Evolutionary conservation across 2,113 vertebrate species (phyloP).

Genomic region (Machaerirhynchus nigripectus): DNA sequence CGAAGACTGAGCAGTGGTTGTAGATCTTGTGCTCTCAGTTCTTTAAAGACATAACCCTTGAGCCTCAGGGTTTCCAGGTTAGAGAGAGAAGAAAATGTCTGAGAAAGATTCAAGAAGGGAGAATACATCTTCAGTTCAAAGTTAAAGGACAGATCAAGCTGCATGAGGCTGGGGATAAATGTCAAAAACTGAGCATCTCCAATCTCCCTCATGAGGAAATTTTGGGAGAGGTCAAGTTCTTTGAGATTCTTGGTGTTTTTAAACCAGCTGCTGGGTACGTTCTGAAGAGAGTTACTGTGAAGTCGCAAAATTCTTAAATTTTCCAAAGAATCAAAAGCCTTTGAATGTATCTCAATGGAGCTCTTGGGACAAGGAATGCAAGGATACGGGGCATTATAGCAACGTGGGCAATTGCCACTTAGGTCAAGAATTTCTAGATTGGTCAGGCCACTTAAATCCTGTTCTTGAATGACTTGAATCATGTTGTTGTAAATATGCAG

Average conservation of each 20-base stretch:
- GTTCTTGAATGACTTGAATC: conserved; percentile 73
- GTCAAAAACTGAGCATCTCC: conserved; percentile 76
- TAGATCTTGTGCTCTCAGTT: conserved; percentile 74
- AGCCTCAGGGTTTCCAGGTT: conserved; percentile 80
- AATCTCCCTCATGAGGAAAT: conserved; percentile 85
- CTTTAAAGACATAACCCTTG: conserved; percentile 88
- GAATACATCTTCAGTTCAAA: conserved; percentile 84
- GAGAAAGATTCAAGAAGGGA: conserved; percentile 73
- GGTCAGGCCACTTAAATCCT: conserved; percentile 80
- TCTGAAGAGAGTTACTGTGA: conserved; percentile 86
- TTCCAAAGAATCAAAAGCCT: conserved; percentile 78
- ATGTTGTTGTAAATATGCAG: conserved; percentile 90
- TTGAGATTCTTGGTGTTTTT: conserved; percentile 69
- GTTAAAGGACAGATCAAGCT: conserved; percentile 92
- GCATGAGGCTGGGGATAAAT: conserved; percentile 76
- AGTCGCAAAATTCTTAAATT: conserved; percentile 83
- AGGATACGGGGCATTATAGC: conserved; percentile 89
- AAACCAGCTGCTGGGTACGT: conserved; percentile 80
- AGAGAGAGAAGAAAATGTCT: conserved; percentile 75
- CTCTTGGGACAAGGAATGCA: conserved; percentile 82
- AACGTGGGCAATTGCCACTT: conserved; percentile 93
- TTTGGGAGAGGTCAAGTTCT: conserved; percentile 89
- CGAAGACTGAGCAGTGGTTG: conserved; percentile 70
- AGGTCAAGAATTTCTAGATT: conserved; percentile 89
- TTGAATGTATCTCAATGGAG: conserved; percentile 72